Evolutionary conservation across 1,140 invertebrate genomes (phyloP).

Genomic region (Platorchestia sp.): DNA sequence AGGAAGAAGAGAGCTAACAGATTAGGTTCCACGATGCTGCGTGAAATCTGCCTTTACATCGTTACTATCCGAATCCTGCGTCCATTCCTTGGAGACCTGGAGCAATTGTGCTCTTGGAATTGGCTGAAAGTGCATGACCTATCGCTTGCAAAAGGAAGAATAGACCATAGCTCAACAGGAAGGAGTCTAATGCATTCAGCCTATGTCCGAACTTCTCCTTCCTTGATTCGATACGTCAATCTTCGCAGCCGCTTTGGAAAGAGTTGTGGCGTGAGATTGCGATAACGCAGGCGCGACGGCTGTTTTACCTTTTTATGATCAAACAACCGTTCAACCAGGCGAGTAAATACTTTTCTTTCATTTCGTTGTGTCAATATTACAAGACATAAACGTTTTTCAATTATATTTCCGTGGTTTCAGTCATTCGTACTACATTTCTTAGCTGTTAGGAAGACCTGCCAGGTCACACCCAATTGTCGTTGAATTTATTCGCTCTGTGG

Average conservation of each 20-base stretch:
- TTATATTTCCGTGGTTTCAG: not conserved
- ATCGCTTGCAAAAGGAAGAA: not conserved
- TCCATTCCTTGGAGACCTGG: not conserved
- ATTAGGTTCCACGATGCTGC: not conserved
- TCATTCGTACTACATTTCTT: not conserved
- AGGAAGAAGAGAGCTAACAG: not conserved
- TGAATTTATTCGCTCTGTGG: slow-evolving; percentile 18
- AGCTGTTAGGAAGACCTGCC: not conserved
- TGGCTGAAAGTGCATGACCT: not conserved
- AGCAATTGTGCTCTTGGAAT: not conserved
- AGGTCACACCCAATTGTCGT: slow-evolving; percentile 3
- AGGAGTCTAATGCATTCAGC: not conserved
- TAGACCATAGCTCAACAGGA: slow-evolving; percentile 2
- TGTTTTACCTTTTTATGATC: not conserved
- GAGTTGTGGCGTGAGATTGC: not conserved
- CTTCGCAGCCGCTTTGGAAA: not conserved
- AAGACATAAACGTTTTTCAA: not conserved
- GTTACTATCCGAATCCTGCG: not conserved
- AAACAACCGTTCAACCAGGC: not conserved
- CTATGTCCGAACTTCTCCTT: not conserved
- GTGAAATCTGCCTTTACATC: not conserved
- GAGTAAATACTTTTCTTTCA: not conserved
- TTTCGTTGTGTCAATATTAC: not conserved
- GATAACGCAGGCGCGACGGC: not conserved
- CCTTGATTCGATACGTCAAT: slow-evolving; percentile 51